Conservation (phyloP, 2,888 invertebrate species). For the Cheilosia variabilis region DNA sequence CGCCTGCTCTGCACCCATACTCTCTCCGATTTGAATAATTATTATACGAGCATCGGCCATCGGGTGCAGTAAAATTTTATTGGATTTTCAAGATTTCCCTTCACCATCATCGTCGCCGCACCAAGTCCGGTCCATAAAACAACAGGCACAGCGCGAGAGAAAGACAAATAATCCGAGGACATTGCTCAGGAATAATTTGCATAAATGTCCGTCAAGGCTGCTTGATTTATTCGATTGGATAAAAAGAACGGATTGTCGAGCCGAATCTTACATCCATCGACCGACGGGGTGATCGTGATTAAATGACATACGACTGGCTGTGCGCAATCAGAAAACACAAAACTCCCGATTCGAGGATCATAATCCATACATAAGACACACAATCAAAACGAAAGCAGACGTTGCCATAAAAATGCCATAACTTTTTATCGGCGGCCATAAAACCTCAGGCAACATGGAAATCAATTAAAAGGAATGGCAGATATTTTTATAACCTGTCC, state of each 20-base stretch:
- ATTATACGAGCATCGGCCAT: conserved; percentile 23
- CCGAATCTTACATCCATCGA: not conserved
- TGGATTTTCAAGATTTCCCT: conserved; percentile 19
- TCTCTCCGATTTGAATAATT: conserved; percentile 26
- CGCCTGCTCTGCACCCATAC: not conserved
- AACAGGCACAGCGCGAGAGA: conserved; percentile 11
- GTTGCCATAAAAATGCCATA: conserved; percentile 62
- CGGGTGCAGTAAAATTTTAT: conserved; percentile 50
- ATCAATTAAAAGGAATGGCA: conserved; percentile 56
- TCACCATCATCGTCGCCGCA: not conserved
- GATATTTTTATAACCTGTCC: conserved; percentile 56
- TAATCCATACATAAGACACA: not conserved
- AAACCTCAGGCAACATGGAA: conserved; percentile 57
- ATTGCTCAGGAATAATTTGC: conserved; percentile 49
- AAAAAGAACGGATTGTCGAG: conserved; percentile 2
- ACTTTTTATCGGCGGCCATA: conserved; percentile 60
- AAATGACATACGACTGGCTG: conserved; percentile 38
- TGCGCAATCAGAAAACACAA: conserved; percentile 17
- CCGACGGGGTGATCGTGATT: conserved; percentile 36
- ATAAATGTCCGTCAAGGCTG: conserved; percentile 25
- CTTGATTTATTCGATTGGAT: conserved; percentile 46
- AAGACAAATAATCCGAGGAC: conserved; percentile 32
- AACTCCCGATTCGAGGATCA: conserved; percentile 1
- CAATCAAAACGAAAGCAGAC: conserved; percentile 44
- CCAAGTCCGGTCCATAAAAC: conserved; percentile 9